Evolutionary conservation across 2,797 vertebrate species (phyloP).

Genomic region (Melanotaenia boesemani): DNA sequence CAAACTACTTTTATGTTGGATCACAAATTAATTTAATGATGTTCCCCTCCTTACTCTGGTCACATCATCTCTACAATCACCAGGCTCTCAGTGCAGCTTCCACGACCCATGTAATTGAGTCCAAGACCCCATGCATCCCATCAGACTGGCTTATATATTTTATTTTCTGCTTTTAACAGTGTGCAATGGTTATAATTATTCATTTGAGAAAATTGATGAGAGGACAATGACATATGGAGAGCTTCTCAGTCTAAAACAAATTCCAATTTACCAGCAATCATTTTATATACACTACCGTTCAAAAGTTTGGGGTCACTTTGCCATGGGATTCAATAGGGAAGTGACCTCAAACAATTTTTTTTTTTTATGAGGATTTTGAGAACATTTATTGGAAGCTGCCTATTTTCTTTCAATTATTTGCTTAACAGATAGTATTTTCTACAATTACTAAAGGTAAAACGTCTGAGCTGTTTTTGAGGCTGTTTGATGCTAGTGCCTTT

Average conservation of each 20-base stretch:
- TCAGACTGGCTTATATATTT: slow-evolving; percentile 6
- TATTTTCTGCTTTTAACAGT: slow-evolving; percentile 3
- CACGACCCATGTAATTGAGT: slow-evolving; percentile 24
- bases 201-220: not conserved
- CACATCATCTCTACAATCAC: slow-evolving; percentile 7
- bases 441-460: too few relatives aligned
- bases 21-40: slow-evolving; percentile 4
- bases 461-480: not conserved
- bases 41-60: not conserved
- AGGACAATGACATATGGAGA: not conserved
- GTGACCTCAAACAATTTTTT: not conserved
- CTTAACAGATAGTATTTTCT: too few relatives aligned
- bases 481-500: not conserved
- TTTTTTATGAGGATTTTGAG: not conserved
- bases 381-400: not conserved
- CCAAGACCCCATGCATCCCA: not conserved
- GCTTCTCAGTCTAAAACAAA: not conserved
- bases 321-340: too few relatives aligned
- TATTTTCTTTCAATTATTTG: too few relatives aligned
- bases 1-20: not conserved
- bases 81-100: slow-evolving; percentile 3
- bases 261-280: not conserved
- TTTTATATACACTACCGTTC: not conserved
- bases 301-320: too few relatives aligned
- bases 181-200: not conserved